Conservation (phyloP, 2,888 invertebrate genomes). For the Lycia hirtaria region DNA sequence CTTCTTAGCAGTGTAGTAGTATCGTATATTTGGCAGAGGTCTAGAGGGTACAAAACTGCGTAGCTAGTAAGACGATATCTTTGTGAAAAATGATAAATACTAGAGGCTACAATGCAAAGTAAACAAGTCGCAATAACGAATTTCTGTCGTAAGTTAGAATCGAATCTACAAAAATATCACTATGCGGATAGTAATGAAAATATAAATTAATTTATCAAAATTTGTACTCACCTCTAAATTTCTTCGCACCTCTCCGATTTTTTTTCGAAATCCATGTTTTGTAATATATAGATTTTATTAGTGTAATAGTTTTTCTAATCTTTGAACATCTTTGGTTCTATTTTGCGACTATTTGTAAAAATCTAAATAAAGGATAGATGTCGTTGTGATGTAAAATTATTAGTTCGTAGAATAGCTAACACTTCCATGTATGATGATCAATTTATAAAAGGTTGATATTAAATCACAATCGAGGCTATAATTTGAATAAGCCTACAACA, state of each 20-base stretch:
- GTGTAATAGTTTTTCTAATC: too few relatives aligned
- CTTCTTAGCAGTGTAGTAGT: slow-evolving; percentile 80
- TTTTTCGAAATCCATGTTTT: too few relatives aligned
- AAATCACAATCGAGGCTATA: slow-evolving; percentile 9
- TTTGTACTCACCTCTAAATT: too few relatives aligned
- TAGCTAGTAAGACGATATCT: slow-evolving; percentile 41
- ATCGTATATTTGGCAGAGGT: slow-evolving; percentile 74
- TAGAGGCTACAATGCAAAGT: slow-evolving; percentile 4
- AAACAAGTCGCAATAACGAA: neutral
- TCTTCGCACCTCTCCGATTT: too few relatives aligned
- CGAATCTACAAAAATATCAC: neutral
- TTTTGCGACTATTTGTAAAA: slow-evolving; percentile 10
- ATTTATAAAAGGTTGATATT: slow-evolving; percentile 19
- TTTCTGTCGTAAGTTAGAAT: slow-evolving; percentile 6
- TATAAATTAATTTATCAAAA: too few relatives aligned
- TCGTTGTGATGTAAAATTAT: slow-evolving; percentile 20
- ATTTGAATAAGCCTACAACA: too few relatives aligned
- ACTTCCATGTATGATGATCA: slow-evolving; percentile 23
- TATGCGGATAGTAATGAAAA: too few relatives aligned
- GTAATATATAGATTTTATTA: too few relatives aligned
- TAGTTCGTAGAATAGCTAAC: too few relatives aligned
- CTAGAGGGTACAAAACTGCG: slow-evolving; percentile 66
- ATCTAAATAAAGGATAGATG: slow-evolving; percentile 8
- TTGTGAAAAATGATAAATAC: neutral
- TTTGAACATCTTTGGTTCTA: too few relatives aligned